Evolutionary conservation across 2,888 invertebrate genomes (phyloP).

Genomic region (Lutraria lutraria): DNA sequence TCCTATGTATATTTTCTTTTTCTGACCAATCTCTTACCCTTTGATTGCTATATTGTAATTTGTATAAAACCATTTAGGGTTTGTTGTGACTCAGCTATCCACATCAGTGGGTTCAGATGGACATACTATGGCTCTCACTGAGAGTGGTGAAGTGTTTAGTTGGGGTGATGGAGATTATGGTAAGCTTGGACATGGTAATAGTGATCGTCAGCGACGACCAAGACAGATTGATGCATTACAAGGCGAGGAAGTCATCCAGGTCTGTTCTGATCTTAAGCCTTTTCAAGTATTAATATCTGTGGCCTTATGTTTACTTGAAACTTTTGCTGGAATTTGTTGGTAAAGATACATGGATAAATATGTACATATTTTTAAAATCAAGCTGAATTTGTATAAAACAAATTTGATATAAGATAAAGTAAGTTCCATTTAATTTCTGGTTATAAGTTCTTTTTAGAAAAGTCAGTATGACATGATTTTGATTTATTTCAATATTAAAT

Average conservation of each 20-base stretch:
- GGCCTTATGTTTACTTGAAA: too few relatives aligned
- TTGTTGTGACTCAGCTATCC: conserved; percentile 89
- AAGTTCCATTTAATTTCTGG: too few relatives aligned
- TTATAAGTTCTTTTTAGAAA: too few relatives aligned
- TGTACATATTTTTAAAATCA: too few relatives aligned
- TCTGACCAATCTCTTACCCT: not conserved
- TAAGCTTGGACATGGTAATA: conserved; percentile 90
- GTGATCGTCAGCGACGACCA: conserved; percentile 90
- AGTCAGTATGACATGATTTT: too few relatives aligned
- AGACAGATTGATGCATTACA: conserved; percentile 90
- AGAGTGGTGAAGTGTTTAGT: conserved; percentile 90
- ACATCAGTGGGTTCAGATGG: conserved; percentile 90
- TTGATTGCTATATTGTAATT: not conserved
- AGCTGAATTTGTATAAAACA: too few relatives aligned
- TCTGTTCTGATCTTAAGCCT: conserved; percentile 64
- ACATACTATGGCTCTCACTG: conserved; percentile 90
- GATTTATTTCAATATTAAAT: too few relatives aligned
- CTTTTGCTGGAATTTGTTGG: too few relatives aligned
- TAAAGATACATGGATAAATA: too few relatives aligned
- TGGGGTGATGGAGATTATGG: conserved; percentile 91
- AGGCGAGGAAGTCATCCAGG: conserved; percentile 89
- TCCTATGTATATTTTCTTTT: too few relatives aligned
- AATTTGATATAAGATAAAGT: too few relatives aligned
- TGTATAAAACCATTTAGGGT: conserved; percentile 87
- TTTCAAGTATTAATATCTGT: too few relatives aligned